Percentiles rank a stretch among this genome's conserved stretches.
Conservation (phyloP, 2,888 invertebrate genomes). For the Phania funesta region DNA sequence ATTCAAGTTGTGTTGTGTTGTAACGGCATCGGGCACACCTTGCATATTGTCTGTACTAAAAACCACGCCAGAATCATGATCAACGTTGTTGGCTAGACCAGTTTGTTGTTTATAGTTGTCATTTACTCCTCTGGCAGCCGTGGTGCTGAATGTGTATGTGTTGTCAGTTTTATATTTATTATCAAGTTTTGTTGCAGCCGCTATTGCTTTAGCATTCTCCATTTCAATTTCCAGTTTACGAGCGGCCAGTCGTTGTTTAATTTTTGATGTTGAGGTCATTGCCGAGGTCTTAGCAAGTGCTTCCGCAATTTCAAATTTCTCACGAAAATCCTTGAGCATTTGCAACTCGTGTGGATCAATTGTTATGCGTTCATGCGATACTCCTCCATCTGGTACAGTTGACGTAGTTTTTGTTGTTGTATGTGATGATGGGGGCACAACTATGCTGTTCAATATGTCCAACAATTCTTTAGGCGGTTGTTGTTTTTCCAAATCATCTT, state of each 20-base stretch:
- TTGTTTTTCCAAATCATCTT: conserved; percentile 45
- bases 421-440: conserved; percentile 39
- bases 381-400: conserved; percentile 2
- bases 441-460: conserved; percentile 46
- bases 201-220: conserved; percentile 70
- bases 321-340: conserved; percentile 78
- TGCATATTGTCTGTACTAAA: conserved; percentile 23
- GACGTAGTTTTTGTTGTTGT: background rate
- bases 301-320: conserved; percentile 82
- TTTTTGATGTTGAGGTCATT: conserved; percentile 82
- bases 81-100: conserved; percentile 32
- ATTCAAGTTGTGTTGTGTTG: conserved; percentile 50
- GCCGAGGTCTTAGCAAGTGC: conserved; percentile 82
- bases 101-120: conserved; percentile 35
- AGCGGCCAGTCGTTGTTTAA: conserved; percentile 82
- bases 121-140: conserved; percentile 24
- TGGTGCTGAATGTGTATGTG: conserved; percentile 4
- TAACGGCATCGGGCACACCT: conserved; percentile 66
- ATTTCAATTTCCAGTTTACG: conserved; percentile 82
- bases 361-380: conserved; percentile 27
- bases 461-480: conserved; percentile 48
- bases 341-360: conserved; percentile 70
- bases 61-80: conserved; percentile 12
- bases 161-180: conserved; percentile 33
- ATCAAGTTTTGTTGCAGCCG: conserved; percentile 37